Evolutionary conservation across 2,888 invertebrate species (phyloP).

Genomic region (Calliopum simillimum): DNA sequence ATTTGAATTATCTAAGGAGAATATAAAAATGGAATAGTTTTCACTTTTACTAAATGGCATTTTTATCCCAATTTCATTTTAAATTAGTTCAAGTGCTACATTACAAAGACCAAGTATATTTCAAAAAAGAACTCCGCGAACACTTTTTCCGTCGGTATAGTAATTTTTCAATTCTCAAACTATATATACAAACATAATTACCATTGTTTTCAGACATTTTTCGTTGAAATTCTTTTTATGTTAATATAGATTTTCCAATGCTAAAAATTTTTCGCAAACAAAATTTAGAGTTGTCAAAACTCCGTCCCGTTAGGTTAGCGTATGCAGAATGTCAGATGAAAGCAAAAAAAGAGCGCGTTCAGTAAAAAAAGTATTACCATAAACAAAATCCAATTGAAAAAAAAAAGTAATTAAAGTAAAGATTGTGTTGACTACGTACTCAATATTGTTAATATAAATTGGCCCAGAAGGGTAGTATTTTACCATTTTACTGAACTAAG

Average conservation of each 20-base stretch:
- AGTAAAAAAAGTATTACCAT: background rate
- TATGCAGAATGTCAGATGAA: constrained; percentile 52
- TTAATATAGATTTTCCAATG: constrained; percentile 37
- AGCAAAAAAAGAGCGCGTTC: constrained; percentile 18
- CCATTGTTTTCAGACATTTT: constrained; percentile 66
- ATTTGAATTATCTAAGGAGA: constrained; percentile 61
- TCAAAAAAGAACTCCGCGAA: no score
- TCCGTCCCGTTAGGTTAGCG: constrained; percentile 50
- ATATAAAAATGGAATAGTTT: constrained; percentile 15
- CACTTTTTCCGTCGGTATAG: no score
- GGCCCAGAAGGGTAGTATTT: no score
- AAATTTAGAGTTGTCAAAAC: constrained; percentile 49
- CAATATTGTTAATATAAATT: no score
- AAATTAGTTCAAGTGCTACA: background rate
- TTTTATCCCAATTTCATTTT: constrained; percentile 5
- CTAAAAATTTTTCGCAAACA: constrained; percentile 45
- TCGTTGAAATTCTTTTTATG: constrained; percentile 18
- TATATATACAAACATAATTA: constrained; percentile 46
- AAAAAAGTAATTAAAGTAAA: no score
- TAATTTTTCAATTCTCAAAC: no score
- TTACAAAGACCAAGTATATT: no score
- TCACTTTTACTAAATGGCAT: background rate
- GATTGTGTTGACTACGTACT: no score
- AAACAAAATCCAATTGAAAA: no score
- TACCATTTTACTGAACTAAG: no score